Evolutionary conservation across 2,113 vertebrate genomes (phyloP), one percentile per base, ranked within the genome.

Genomic region (Epinephelus moara): DNA sequence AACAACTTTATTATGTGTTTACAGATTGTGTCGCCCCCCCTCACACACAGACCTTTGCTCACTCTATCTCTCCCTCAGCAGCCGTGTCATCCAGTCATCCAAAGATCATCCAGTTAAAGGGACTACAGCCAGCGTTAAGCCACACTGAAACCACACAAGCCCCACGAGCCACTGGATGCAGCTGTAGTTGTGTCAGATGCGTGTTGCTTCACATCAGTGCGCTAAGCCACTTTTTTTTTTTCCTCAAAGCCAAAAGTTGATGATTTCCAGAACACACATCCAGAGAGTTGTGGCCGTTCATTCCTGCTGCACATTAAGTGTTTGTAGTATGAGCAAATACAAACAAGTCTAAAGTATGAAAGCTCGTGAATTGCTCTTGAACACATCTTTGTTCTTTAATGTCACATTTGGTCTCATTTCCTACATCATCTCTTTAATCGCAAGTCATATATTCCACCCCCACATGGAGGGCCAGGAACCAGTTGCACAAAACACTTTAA

Each of bases 31-130:
- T 66, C 52, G 7, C 13, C 13, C n/a, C 30, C 17, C n/a, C 11
- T 7, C 15, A 11, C 57, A 62, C 47, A 37, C 25, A 40, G 64
- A 17, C n/a, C 7, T 25, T n/a, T 0, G 19, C 15, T 27, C 6
- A 49, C 4, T 37, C 19, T 14, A 45, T 45, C 14, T 45, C 47
- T 67, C 66, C 25, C 60, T 53, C 13, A 56, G 75, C 64, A 82
- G 40, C 62, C 47, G 6, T 67, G 68, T 21, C 73, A 73, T 49
- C 52, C 75, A 56, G 61, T 67, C 71, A 70, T 21, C n/a, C 56
- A 73, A 30, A 68, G 45, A 61, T 56, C 56, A 75, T 74, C 63
- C 64, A 62, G 40, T 19, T 45, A n/a, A 42, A 42, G 23, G 8
- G 73, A 53, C 61, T 47, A 14, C 1, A 56, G 67, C 42, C 55